Evolutionary conservation across 2,888 invertebrate species (phyloP), one percentile per base, ranked within the genome.

Genomic region (Argyresthia albistria): DNA sequence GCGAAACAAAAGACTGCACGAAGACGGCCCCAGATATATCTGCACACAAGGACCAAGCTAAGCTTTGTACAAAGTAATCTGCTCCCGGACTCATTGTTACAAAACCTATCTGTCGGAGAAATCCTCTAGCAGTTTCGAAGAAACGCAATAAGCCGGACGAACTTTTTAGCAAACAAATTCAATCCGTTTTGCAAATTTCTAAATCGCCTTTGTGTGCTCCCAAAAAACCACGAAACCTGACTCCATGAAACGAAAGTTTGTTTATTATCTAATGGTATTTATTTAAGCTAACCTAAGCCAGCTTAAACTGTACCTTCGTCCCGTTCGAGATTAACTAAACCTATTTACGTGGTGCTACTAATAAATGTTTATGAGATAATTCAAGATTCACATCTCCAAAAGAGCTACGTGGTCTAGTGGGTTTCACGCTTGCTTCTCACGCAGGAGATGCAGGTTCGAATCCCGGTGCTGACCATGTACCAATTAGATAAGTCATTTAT

Each of bases 231-330:
- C 51, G 45, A 51, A 25, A 56, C 56, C 60, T 52, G 43, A 52
- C 54, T 54, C 37, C 37, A 57, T 60, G 58, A 61, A 64, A 64
- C 57, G 58, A 63, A 59, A 57, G 57, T 83, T 82, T 83, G 77
- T 80, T 80, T 76, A 75, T 79, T 74, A 71, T 76, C 69, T 83
- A 80, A 83, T 81, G 64, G 76, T 80, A 80, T 84, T 84, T 83
- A 74, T 75, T 79, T 81, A 80, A 83, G 52, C 49, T 43, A 80
- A 76, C 74, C 73, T 70, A 58, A 68, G 71, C 70, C 75, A 61
- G 77, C 76, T 84, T 80, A 81, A 77, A 76, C 76, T 74, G 78
- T 83, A 80, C 81, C 80, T 73, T 77, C 25, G 42, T 43, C 35
- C 12, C 11, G 8, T 7, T 3, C n/a, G 12, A 43, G 50, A 50